These are phyloP conservation scores for Drosophila sturtevanti DNA, from an alignment of 1,140 invertebrate genomes.

Conservation along the genomic window DNA sequence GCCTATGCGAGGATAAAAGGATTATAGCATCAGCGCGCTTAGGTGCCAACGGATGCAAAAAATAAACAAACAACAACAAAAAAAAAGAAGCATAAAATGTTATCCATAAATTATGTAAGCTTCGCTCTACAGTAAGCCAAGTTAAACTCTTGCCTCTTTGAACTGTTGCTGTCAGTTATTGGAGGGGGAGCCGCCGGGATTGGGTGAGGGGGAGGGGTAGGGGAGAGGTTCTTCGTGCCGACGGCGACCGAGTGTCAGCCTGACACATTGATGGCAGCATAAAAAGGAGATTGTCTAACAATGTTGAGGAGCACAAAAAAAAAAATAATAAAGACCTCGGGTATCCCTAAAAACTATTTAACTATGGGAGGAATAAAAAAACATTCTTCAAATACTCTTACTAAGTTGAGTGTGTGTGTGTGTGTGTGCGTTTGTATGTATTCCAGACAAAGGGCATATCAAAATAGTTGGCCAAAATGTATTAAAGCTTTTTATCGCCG, in stretches of 20 bases:
- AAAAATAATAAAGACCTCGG: background rate
- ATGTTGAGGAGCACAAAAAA: background rate
- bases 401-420: background rate
- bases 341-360: background rate
- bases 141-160: background rate
- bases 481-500: no score
- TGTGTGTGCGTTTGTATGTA: background rate
- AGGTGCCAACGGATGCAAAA: constrained; percentile 3
- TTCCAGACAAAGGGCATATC: background rate
- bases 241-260: background rate
- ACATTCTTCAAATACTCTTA: background rate
- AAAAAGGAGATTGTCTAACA: background rate
- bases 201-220: background rate
- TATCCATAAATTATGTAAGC: constrained; percentile 5
- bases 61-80: constrained; percentile 1
- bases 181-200: background rate
- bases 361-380: background rate
- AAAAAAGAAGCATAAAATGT: background rate
- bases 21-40: background rate
- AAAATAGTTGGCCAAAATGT: no score
- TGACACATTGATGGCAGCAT: constrained; percentile 8
- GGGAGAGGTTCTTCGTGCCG: background rate
- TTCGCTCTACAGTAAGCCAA: background rate
- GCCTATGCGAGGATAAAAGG: background rate
- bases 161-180: background rate